Evolutionary conservation across 2,888 invertebrate genomes (phyloP).

Genomic region (Conistra vaccinii): DNA sequence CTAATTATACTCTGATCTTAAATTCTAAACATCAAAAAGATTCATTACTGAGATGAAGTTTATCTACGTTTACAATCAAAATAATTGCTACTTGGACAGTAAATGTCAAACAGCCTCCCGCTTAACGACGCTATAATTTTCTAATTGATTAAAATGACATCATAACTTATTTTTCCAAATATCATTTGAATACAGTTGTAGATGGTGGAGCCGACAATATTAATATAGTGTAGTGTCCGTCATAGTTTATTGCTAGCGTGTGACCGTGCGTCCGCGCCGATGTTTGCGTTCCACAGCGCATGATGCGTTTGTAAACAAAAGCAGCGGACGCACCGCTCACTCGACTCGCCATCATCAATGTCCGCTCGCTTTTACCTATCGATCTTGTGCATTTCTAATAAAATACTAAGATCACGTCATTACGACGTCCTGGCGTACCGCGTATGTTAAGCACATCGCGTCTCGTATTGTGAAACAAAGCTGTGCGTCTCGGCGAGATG

Average conservation of each 20-base stretch:
- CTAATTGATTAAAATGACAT: conserved; percentile 64
- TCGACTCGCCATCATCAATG: conserved; percentile 39
- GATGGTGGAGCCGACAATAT: conserved; percentile 35
- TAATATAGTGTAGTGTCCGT: conserved; percentile 51
- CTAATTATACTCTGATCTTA: conserved; percentile 43
- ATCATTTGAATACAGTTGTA: conserved; percentile 36
- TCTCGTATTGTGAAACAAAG: conserved; percentile 86
- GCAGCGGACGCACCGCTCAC: conserved; percentile 65
- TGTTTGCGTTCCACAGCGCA: conserved; percentile 70
- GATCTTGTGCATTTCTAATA: conserved; percentile 70
- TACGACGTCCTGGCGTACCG: conserved; percentile 82
- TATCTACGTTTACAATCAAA: conserved; percentile 55
- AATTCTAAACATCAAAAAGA: conserved; percentile 46
- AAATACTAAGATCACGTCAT: conserved; percentile 79
- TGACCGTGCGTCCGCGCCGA: conserved; percentile 70
- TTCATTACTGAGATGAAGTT: conserved; percentile 50
- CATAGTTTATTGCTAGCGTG: conserved; percentile 69
- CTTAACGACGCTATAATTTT: conserved; percentile 56
- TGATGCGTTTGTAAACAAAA: conserved; percentile 82
- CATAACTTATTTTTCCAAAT: conserved; percentile 54
- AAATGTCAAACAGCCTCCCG: conserved; percentile 53
- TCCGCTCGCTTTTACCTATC: conserved; percentile 58
- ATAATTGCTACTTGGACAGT: conserved; percentile 50
- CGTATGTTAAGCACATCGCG: conserved; percentile 85
- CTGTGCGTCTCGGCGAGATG: conserved; percentile 82